phyloP scores from a whole-genome alignment of 2,113 vertebrate genomes.

The Thunnus thynnus region DNA sequence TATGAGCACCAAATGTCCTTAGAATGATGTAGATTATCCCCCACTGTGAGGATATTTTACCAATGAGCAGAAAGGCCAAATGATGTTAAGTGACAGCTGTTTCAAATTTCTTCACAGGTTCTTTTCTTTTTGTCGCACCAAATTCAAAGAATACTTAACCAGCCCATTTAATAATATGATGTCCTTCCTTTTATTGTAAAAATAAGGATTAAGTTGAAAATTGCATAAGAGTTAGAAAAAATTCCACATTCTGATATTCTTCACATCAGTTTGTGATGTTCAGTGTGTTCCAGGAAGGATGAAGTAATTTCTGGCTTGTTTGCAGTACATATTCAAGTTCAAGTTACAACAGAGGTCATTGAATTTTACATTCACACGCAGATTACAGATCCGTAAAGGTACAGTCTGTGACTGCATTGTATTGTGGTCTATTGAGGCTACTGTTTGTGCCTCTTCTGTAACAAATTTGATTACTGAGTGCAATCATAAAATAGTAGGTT shows the following conservation, averaged over 20 bases:
- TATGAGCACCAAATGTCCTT: background rate
- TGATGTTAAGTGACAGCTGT: background rate
- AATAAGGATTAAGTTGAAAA: constrained; percentile 1
- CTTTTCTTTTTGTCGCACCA: background rate
- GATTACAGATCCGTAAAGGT: background rate
- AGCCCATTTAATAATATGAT: background rate
- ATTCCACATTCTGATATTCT: no score
- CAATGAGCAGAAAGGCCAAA: background rate
- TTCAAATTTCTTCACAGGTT: background rate
- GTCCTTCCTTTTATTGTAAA: no score
- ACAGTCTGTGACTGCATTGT: background rate
- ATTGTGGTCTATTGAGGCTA: background rate
- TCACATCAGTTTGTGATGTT: background rate
- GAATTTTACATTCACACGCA: background rate
- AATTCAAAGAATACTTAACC: no score
- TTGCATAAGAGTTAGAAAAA: background rate
- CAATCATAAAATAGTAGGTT: background rate
- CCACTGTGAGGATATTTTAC: constrained; percentile 1
- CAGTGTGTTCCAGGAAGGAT: background rate
- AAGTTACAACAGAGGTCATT: background rate
- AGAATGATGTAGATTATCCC: background rate
- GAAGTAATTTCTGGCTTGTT: no score
- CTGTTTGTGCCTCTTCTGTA: background rate
- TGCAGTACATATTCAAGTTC: no score
- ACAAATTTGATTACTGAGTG: constrained; percentile 11